A percentile compares a stretch with the other conserved stretches of the same genome.
Evolutionary conservation across 2,797 vertebrate species (phyloP).

Genomic region (Peromyscus eremicus): DNA sequence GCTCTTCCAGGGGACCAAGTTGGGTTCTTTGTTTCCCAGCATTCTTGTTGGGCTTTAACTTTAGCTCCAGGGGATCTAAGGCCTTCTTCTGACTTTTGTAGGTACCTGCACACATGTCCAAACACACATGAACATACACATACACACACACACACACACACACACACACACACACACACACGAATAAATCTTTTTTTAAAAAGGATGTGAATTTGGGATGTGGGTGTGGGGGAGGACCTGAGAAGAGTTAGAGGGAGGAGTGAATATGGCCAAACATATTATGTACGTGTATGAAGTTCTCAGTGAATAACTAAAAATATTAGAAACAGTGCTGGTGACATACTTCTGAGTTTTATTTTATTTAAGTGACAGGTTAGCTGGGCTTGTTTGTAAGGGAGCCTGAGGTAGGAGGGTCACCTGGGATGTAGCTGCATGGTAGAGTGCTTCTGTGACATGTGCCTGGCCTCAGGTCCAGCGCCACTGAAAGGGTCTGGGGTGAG

Average conservation of each 20-base stretch:
- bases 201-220: background rate
- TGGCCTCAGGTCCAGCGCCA: background rate
- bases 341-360: background rate
- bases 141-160: background rate
- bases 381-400: background rate
- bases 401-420: background rate
- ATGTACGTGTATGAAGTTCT: background rate
- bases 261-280: background rate
- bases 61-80: background rate
- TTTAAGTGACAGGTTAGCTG: background rate
- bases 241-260: background rate
- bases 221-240: background rate
- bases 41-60: background rate
- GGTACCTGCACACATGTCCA: background rate
- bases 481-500: background rate
- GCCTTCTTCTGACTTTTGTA: background rate
- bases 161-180: background rate
- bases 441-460: background rate
- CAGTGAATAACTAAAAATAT: background rate
- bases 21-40: no score
- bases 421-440: background rate
- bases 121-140: background rate
- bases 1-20: background rate
- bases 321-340: background rate
- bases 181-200: background rate